Evolutionary conservation across 2,888 invertebrate species (phyloP).

Genomic region (Mimas tiliae): DNA sequence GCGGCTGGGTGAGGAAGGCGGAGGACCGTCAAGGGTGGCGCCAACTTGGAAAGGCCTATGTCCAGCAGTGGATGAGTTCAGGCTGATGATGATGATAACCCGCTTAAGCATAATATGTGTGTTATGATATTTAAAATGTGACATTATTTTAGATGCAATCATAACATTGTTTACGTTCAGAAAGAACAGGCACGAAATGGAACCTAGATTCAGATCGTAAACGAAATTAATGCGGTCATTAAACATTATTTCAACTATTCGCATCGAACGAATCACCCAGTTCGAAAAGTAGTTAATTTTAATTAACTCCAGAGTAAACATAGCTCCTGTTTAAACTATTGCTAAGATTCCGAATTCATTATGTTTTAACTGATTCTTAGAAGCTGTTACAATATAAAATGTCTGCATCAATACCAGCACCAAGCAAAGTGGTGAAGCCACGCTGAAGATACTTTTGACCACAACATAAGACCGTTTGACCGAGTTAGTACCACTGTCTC

Average conservation of each 20-base stretch:
- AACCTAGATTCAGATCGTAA: constrained; percentile 54
- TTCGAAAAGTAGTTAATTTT: background rate
- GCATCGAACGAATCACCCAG: background rate
- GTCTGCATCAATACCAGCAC: too few species aligned
- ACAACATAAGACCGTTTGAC: too few species aligned
- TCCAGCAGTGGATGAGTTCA: too few species aligned
- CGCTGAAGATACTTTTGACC: too few species aligned
- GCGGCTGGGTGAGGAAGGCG: too few species aligned
- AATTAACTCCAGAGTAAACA: constrained; percentile 2
- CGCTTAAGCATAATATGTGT: too few species aligned
- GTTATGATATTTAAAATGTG: too few species aligned
- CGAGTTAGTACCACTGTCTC: too few species aligned
- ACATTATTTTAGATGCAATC: background rate
- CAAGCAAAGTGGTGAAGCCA: too few species aligned
- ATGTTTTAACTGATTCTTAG: background rate
- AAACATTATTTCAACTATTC: constrained; percentile 28
- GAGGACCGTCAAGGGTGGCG: too few species aligned
- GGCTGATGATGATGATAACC: too few species aligned
- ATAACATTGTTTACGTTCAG: constrained; percentile 48
- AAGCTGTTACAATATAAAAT: background rate
- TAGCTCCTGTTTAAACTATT: background rate
- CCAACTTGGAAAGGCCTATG: too few species aligned
- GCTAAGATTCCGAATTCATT: background rate
- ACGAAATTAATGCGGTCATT: constrained; percentile 45
- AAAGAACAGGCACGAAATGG: constrained; percentile 49